phyloP scores from a whole-genome alignment of 2,113 vertebrate species.

The Phrynocephalus versicolor region DNA sequence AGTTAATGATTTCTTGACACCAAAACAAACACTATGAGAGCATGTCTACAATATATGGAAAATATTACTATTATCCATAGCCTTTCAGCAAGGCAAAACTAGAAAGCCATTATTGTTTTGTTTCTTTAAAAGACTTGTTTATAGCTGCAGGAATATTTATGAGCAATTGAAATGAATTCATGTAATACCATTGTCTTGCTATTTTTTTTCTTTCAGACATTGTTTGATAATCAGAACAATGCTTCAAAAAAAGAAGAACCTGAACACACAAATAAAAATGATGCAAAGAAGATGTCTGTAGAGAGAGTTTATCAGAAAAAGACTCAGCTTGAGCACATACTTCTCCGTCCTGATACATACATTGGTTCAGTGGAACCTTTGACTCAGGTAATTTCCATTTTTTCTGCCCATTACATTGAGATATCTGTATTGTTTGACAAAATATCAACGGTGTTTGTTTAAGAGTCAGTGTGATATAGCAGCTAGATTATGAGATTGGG shows the following conservation, averaged over 20 bases:
- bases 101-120: constrained; percentile 36
- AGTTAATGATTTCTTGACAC: not conserved
- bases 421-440: not conserved
- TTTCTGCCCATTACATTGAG: constrained; percentile 21
- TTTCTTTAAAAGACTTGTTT: constrained; percentile 33
- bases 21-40: not conserved
- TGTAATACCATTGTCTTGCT: constrained; percentile 17
- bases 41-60: not conserved
- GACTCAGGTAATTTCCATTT: constrained; percentile 84
- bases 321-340: constrained; percentile 97
- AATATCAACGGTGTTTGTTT: not conserved
- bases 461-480: not conserved
- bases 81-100: constrained; percentile 10
- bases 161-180: constrained; percentile 27
- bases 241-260: constrained; percentile 87
- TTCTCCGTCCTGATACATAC: constrained; percentile 97
- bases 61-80: not conserved
- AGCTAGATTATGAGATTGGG: not conserved
- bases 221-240: constrained; percentile 88
- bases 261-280: constrained; percentile 85
- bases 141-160: constrained; percentile 7
- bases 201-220: constrained; percentile 75
- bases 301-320: constrained; percentile 99
- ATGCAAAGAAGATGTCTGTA: constrained; percentile 92
- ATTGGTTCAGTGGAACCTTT: constrained; percentile 93